Percentiles rank a stretch among this genome's conserved stretches.
phyloP scores from a whole-genome alignment of 92 coral and sea anemone species.

The Desmophyllum pertusum region DNA sequence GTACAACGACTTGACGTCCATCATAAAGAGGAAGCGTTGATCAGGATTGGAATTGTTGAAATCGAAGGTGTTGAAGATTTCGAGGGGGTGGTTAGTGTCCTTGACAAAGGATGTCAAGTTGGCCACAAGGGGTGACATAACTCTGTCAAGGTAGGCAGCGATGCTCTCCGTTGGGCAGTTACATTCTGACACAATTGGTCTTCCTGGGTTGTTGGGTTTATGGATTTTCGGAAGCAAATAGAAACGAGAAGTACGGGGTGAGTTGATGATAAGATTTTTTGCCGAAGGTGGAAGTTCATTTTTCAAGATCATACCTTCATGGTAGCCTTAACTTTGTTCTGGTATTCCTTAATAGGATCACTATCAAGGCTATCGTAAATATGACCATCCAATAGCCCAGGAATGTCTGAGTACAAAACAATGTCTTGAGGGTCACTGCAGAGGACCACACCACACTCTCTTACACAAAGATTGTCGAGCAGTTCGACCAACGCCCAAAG shows the following conservation, averaged over 20 bases:
- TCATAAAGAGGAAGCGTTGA: too few species aligned
- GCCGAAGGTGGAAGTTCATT: background rate
- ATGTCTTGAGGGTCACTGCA: conserved; percentile 30
- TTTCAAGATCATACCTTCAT: background rate
- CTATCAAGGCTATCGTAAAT: background rate
- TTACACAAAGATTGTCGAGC: conserved; percentile 1
- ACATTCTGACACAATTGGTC: conserved; percentile 18
- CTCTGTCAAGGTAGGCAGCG: conserved; percentile 5
- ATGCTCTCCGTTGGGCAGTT: conserved; percentile 20
- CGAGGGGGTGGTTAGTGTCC: background rate
- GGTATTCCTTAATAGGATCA: background rate
- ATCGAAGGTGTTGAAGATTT: too few species aligned
- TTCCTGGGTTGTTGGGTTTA: conserved; percentile 18
- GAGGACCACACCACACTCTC: conserved; percentile 38
- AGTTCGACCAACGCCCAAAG: background rate
- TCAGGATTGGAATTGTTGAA: too few species aligned
- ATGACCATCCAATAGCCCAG: background rate
- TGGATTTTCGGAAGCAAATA: too few species aligned
- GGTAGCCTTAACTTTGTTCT: background rate
- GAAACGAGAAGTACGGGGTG: background rate
- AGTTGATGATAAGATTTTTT: background rate
- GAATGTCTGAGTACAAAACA: conserved; percentile 39
- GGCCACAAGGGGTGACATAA: conserved; percentile 13
- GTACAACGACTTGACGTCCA: conserved; percentile 27
- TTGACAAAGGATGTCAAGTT: conserved; percentile 15